Conservation (phyloP, 2,888 invertebrate species). For the Charanyca ferruginea region DNA sequence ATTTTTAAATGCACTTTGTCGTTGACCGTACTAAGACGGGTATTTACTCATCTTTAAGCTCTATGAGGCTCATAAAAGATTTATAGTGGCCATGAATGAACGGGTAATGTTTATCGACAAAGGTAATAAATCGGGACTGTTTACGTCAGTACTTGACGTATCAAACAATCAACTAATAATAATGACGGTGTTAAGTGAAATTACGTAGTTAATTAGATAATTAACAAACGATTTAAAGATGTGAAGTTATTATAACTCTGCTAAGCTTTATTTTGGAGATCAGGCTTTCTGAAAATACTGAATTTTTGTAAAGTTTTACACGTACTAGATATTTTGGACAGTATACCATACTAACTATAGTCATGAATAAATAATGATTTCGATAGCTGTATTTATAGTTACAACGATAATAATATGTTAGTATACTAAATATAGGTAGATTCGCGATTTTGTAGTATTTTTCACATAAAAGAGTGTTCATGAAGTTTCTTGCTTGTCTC, state of each 20-base stretch:
- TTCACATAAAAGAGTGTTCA: too few species aligned
- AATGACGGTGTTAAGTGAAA: constrained; percentile 20
- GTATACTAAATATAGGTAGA: too few species aligned
- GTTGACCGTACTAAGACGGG: not conserved
- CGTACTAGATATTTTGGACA: too few species aligned
- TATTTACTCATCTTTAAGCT: constrained; percentile 17
- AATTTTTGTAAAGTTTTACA: too few species aligned
- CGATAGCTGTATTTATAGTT: too few species aligned
- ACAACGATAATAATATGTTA: too few species aligned
- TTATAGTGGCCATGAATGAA: constrained; percentile 45
- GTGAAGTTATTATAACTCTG: not conserved
- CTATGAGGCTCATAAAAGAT: constrained; percentile 49
- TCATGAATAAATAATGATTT: too few species aligned
- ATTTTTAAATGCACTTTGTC: not conserved
- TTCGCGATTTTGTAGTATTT: too few species aligned
- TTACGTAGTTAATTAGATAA: constrained; percentile 14
- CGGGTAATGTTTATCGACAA: constrained; percentile 52
- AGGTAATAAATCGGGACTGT: constrained; percentile 42
- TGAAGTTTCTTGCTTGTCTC: too few species aligned
- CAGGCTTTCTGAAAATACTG: too few species aligned
- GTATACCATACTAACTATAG: too few species aligned
- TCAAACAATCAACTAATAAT: constrained; percentile 19
- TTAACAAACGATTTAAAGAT: not conserved
- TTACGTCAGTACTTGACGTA: constrained; percentile 17
- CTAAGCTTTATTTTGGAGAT: not conserved